Conservation (phyloP, 35 echinoderm and acorn worm species). For the Amphiura filiformis region DNA sequence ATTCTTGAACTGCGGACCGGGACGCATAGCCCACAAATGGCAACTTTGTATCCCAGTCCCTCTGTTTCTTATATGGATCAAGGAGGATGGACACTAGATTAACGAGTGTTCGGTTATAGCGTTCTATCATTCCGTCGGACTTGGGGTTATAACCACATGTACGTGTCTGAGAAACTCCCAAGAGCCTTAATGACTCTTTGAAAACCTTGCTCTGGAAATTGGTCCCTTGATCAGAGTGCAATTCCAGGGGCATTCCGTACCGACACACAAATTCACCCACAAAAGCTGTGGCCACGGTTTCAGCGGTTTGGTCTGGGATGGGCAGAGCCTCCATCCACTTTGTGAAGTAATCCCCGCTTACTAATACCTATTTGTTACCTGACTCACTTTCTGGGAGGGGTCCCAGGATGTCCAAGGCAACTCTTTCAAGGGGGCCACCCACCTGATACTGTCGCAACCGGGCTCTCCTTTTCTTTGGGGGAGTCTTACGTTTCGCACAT, state of each 20-base stretch:
- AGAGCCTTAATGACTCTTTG: background rate
- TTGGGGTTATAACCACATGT: slow-evolving; percentile 29
- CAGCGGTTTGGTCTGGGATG: slow-evolving; percentile 24
- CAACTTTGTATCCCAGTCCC: slow-evolving; percentile 26
- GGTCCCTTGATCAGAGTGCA: slow-evolving; percentile 43
- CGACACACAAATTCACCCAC: slow-evolving; percentile 47
- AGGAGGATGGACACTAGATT: background rate
- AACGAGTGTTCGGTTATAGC: slow-evolving; percentile 33
- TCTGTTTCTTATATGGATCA: background rate
- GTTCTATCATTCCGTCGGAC: slow-evolving; percentile 37
- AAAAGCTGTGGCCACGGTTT: slow-evolving; percentile 38
- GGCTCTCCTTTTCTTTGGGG: slow-evolving; percentile 1
- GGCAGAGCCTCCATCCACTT: slow-evolving; percentile 34
- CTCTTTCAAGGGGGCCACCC: background rate
- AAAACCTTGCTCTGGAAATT: slow-evolving; percentile 27
- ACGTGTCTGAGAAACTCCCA: slow-evolving; percentile 38
- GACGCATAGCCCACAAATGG: slow-evolving; percentile 38
- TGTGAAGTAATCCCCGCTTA: slow-evolving; percentile 35
- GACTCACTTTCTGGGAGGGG: slow-evolving; percentile 29
- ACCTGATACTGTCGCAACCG: background rate
- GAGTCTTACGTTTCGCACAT: slow-evolving; percentile 1
- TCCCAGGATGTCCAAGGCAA: slow-evolving; percentile 41
- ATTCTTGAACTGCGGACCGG: slow-evolving; percentile 19
- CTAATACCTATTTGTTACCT: slow-evolving; percentile 41
- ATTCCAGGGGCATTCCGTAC: slow-evolving; percentile 38